Evolutionary conservation across 2,113 vertebrate species (phyloP), one percentile per base, ranked within the genome.

Genomic region (Scartelaos histophorus): DNA sequence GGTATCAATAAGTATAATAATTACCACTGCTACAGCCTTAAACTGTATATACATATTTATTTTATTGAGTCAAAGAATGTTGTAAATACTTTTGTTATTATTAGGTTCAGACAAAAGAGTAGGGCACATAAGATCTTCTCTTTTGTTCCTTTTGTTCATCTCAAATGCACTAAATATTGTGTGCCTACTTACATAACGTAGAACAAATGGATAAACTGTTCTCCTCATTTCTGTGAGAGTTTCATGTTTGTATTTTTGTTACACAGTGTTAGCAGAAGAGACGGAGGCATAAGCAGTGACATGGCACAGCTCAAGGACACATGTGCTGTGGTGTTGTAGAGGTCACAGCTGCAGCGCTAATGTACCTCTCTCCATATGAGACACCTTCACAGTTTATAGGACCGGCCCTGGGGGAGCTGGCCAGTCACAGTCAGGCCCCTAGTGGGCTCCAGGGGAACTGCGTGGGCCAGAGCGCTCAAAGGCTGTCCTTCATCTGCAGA

Each of bases 301-400:
- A 29, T 35, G 68, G 62, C 77, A 57, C 56, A 87, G 62, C 71
- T 79, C 73, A 90, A 88, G 85, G 86, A 80, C 85, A 74, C 54
- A 13, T 65, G 13, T 35, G n/a, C 43, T 76, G 82, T 81, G 66
- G 54, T 15, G 74, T n/a, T 11, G 11, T 25, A 68, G 49, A 90
- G 85, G 84, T 89, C 81, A 82, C 69, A 61, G 61, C 75, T 60
- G 75, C 60, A 53, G 74, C 66, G 43, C 79, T 85, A 84, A 88
- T 73, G 82, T 68, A 43, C 69, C 68, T 22, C 79, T 66, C 79
- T 17, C 67, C 76, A 70, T 68, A 34, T 66, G 79, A 81, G 80
- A 79, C 85, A 84, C 83, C 87, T 86, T 81, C 82, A 86, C 87
- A 85, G 83, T 88, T 87, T 87, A 88, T 74, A 82, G 78, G 83